Percentiles rank a stretch among this genome's conserved stretches.
These are phyloP conservation scores for Synanthedon andrenaeformis DNA, from an alignment of 2,888 invertebrate species.

Conservation along the genomic window DNA sequence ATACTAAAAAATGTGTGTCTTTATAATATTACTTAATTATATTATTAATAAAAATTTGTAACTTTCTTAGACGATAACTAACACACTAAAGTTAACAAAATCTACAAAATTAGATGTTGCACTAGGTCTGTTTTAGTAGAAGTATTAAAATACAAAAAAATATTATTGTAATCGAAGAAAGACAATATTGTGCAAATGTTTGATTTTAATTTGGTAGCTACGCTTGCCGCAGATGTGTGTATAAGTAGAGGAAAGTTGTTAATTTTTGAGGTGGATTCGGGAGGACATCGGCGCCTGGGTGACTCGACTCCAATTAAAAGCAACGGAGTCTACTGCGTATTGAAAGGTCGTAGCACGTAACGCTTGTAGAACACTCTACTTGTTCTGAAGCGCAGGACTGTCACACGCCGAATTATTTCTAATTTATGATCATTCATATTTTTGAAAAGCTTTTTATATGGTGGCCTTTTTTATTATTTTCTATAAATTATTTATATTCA, in stretches of 20 bases:
- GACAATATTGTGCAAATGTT: slow-evolving; percentile 11
- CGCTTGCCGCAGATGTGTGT: slow-evolving; percentile 14
- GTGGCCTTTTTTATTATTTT: too few species aligned
- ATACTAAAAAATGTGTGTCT: too few species aligned
- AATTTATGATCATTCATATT: neutral
- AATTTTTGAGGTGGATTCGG: slow-evolving; percentile 30
- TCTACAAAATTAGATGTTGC: too few species aligned
- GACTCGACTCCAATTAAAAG: slow-evolving; percentile 45
- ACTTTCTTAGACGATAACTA: too few species aligned
- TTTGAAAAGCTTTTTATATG: too few species aligned
- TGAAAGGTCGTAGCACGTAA: slow-evolving; percentile 25
- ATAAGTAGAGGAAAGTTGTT: slow-evolving; percentile 6
- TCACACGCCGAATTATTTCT: neutral
- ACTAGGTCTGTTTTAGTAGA: too few species aligned
- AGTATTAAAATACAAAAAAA: too few species aligned
- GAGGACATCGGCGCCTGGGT: slow-evolving; percentile 17
- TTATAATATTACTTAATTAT: too few species aligned
- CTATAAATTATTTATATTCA: too few species aligned
- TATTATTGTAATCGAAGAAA: too few species aligned
- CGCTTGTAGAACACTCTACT: slow-evolving; percentile 8
- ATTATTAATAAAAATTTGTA: too few species aligned
- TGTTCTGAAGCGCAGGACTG: neutral
- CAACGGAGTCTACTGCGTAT: slow-evolving; percentile 27
- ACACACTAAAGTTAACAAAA: too few species aligned
- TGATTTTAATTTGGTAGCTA: slow-evolving; percentile 35